Percentiles rank a stretch among this genome's conserved stretches.
Conservation (phyloP, 1,140 invertebrate genomes). For the Nylanderia fulva region DNA sequence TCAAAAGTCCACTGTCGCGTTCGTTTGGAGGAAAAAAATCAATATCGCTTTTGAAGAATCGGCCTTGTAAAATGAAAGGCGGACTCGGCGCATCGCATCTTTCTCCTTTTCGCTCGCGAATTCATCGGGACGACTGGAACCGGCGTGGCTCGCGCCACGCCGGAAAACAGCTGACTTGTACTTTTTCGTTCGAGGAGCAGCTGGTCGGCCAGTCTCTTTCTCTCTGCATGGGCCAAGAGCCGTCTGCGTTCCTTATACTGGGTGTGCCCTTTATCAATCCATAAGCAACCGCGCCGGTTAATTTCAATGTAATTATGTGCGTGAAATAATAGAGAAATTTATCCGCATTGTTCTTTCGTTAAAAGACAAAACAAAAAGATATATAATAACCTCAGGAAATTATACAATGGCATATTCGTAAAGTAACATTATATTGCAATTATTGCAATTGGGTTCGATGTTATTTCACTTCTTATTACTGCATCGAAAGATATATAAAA, state of each 20-base stretch:
- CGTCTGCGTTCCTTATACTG: conserved; percentile 74
- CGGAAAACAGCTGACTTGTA: conserved; percentile 78
- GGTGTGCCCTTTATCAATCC: conserved; percentile 50
- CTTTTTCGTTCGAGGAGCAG: conserved; percentile 75
- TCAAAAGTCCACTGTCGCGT: neutral
- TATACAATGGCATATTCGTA: too few relatives aligned
- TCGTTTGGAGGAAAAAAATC: neutral
- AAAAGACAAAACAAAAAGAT: neutral
- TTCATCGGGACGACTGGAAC: conserved; percentile 53
- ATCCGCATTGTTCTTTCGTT: neutral
- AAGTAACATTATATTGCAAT: neutral
- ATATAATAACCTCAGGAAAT: neutral
- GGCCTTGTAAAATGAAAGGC: conserved; percentile 45
- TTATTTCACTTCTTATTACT: neutral
- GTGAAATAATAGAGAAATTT: neutral
- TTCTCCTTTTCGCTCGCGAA: neutral
- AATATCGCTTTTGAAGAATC: conserved; percentile 10
- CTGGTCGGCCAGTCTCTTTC: conserved; percentile 67
- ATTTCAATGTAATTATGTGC: conserved; percentile 20
- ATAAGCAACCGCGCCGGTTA: neutral
- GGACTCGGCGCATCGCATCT: neutral
- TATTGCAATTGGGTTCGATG: neutral
- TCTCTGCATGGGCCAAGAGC: conserved; percentile 62
- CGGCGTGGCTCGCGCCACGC: conserved; percentile 72
- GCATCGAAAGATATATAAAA: neutral